Base-by-base conservation (phyloP, 2,113 vertebrate genomes). In the Chlorocebus sabaeus region DNA sequence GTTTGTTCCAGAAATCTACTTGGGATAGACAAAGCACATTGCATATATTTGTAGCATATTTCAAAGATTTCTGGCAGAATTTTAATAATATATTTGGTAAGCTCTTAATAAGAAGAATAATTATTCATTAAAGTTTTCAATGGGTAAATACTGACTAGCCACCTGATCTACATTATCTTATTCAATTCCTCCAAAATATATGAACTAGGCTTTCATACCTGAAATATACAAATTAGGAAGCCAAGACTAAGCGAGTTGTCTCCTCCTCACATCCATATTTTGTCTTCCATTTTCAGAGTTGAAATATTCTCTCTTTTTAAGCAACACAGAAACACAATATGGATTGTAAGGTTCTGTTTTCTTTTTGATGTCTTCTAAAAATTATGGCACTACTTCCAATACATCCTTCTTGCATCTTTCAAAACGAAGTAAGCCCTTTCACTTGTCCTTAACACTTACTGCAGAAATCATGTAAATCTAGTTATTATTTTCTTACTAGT, bases 211-310 rank as follows among this genome's bases (percentile, higher is more conserved):
- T 78, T 83, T 79, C 70, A 72, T 86, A 95, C 78, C 32, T 70
- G 13, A 97, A 93, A 90, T 94, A 70, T 93, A 78, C 86, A 88
- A 80, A 88, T 59, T 35, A 73, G 86, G 30, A 95, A 93, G 32
- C 14, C 35, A 83, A 83, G 52, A 90, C n/a, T 38, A 68, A 92
- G 48, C 81, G 35, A 89, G 16, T 38, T 40, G 16, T 18, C 50
- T 73, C 25, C 9, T 70, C 30, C 78, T 87, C 38, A 83, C 57
- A 95, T 52, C 17, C 57, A 23, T n/a, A 6, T 50, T 89, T 78
- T 90, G 35, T 81, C 43, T 96, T 79, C 7, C 57, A 38, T 72
- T 94, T 75, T 70, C 25, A 89, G 52, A 91, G 25, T 32, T 48
- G 55, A 93, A 57, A 82, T 64, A 55, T 82, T 89, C 38, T 78